Percentiles rank a stretch among this genome's conserved stretches.
Evolutionary conservation across 2,888 invertebrate genomes (phyloP).

Genomic region (Acronicta alni): DNA sequence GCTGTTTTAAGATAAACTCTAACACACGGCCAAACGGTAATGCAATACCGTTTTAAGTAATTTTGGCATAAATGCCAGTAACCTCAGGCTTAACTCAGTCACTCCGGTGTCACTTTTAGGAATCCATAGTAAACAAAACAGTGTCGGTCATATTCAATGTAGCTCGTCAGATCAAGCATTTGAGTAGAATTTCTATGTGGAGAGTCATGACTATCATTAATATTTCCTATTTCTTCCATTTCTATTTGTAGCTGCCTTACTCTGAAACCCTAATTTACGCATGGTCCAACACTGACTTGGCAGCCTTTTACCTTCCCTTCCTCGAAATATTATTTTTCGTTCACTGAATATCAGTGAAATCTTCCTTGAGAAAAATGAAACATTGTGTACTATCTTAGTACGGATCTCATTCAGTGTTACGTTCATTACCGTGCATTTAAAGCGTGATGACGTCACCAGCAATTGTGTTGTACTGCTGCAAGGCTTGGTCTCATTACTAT

Average conservation of each 20-base stretch:
- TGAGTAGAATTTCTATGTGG: background rate
- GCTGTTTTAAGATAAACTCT: constrained; percentile 34
- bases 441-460: constrained; percentile 61
- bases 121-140: constrained; percentile 4
- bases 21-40: constrained; percentile 21
- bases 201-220: background rate
- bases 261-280: background rate
- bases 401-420: constrained; percentile 50
- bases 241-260: background rate
- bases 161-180: background rate
- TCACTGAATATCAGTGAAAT: constrained; percentile 26
- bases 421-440: constrained; percentile 53
- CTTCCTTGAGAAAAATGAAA: constrained; percentile 31
- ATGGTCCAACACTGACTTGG: constrained; percentile 6
- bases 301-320: constrained; percentile 27
- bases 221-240: background rate
- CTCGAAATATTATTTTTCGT: constrained; percentile 39
- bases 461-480: constrained; percentile 62
- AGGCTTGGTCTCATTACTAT: constrained; percentile 63
- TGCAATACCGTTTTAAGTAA: constrained; percentile 47
- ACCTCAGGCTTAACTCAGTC: constrained; percentile 23
- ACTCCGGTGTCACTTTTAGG: constrained; percentile 14
- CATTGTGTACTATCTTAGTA: constrained; percentile 40
- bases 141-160: background rate
- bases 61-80: constrained; percentile 44